Conservation (phyloP, 2,888 invertebrate genomes). For the Apeira syringaria region DNA sequence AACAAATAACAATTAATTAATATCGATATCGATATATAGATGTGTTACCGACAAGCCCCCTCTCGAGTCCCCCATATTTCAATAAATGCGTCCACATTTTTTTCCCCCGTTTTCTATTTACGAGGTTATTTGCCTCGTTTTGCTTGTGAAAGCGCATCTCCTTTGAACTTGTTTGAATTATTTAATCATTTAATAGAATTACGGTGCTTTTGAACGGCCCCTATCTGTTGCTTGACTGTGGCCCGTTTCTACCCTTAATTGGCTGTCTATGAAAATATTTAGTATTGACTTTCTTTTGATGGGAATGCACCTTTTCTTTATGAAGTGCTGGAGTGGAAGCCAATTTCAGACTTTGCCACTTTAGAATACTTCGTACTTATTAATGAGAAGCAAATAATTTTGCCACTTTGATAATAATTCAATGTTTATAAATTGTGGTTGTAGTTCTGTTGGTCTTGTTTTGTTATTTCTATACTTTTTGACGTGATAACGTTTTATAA, state of each 20-base stretch:
- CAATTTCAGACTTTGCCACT: slow-evolving; percentile 16
- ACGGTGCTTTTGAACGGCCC: slow-evolving; percentile 58
- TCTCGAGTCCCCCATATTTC: slow-evolving; percentile 39
- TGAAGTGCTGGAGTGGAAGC: slow-evolving; percentile 22
- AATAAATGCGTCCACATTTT: slow-evolving; percentile 59
- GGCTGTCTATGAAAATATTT: slow-evolving; percentile 67
- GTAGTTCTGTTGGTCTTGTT: no score
- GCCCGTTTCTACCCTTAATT: slow-evolving; percentile 58
- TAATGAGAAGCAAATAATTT: slow-evolving; percentile 25
- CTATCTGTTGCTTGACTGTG: slow-evolving; percentile 61
- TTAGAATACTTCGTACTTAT: slow-evolving; percentile 16
- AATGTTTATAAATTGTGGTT: neutral
- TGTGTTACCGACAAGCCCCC: neutral
- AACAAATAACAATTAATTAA: no score
- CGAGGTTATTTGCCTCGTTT: slow-evolving; percentile 72
- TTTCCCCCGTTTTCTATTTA: slow-evolving; percentile 61
- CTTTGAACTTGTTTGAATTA: slow-evolving; percentile 79
- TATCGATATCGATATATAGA: slow-evolving; percentile 29
- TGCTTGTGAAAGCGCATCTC: slow-evolving; percentile 76
- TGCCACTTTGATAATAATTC: slow-evolving; percentile 7
- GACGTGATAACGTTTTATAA: no score
- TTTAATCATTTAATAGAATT: slow-evolving; percentile 82
- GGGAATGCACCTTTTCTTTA: slow-evolving; percentile 36
- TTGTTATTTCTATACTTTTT: no score
- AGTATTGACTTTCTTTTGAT: slow-evolving; percentile 49